Percentiles rank a stretch among this genome's conserved stretches.
These are phyloP conservation scores for Taxidea taxus DNA, from an alignment of 2,113 vertebrate species.

Conservation along the genomic window DNA sequence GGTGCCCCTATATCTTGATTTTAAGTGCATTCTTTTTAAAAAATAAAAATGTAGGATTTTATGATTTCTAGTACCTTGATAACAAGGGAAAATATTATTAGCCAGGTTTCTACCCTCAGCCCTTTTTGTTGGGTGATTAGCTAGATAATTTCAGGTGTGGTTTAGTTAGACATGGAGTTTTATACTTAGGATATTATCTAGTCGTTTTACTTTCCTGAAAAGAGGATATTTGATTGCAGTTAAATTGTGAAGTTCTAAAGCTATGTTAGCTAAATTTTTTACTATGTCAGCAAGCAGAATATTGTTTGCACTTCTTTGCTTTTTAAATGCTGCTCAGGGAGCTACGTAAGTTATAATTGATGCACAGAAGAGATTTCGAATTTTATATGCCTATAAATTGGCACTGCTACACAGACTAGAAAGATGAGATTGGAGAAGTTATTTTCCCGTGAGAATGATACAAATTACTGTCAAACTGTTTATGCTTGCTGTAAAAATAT, in stretches of 20 bases:
- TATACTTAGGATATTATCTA: slow-evolving; percentile 42
- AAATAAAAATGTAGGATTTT: neutral
- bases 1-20: neutral
- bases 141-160: slow-evolving; percentile 40
- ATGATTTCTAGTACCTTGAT: neutral
- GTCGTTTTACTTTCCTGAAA: slow-evolving; percentile 34
- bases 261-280: slow-evolving; percentile 76
- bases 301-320: slow-evolving; percentile 79
- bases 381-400: slow-evolving; percentile 79
- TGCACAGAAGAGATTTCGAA: slow-evolving; percentile 74
- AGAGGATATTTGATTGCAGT: slow-evolving; percentile 63
- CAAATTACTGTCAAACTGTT: slow-evolving; percentile 76
- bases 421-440: slow-evolving; percentile 75
- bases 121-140: neutral
- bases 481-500: slow-evolving; percentile 74
- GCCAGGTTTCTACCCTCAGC: neutral
- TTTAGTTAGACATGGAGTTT: slow-evolving; percentile 45
- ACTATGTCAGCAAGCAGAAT: slow-evolving; percentile 80
- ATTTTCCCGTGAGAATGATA: slow-evolving; percentile 76
- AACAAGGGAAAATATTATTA: slow-evolving; percentile 19
- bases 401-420: slow-evolving; percentile 66
- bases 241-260: slow-evolving; percentile 73
- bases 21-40: neutral
- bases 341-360: slow-evolving; percentile 73
- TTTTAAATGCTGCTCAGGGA: slow-evolving; percentile 79